Evolutionary conservation across 2,888 invertebrate species (phyloP).

Genomic region (Erebia epiphron): DNA sequence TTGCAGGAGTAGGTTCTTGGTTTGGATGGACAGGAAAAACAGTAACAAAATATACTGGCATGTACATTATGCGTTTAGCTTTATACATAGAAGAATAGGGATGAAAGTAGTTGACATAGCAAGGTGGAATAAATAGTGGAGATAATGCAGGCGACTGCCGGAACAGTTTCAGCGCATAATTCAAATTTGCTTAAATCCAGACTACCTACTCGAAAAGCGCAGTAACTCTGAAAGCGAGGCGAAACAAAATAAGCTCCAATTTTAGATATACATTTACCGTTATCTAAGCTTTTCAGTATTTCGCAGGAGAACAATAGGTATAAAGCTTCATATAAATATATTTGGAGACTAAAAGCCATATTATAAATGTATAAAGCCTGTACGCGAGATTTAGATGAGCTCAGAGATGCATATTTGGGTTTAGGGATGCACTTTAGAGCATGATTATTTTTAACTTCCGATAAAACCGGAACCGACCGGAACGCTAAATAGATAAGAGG

Average conservation of each 20-base stretch:
- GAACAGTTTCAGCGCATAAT: constrained; percentile 15
- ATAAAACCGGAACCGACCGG: too few relatives aligned
- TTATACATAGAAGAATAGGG: background rate
- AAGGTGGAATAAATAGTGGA: background rate
- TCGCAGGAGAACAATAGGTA: background rate
- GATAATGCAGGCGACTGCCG: background rate
- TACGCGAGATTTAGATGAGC: background rate
- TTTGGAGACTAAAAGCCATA: background rate
- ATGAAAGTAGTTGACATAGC: background rate
- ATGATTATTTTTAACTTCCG: too few relatives aligned
- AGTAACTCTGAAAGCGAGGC: constrained; percentile 7
- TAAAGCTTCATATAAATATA: background rate
- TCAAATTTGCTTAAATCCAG: constrained; percentile 13
- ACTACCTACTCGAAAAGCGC: constrained; percentile 7
- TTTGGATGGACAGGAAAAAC: too few relatives aligned
- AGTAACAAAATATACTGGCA: too few relatives aligned
- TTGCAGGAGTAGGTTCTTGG: too few relatives aligned
- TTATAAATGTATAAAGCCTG: background rate
- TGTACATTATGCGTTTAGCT: background rate
- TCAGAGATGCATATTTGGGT: background rate
- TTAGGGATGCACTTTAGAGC: background rate
- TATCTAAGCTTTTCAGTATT: constrained; percentile 9
- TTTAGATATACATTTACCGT: constrained; percentile 4
- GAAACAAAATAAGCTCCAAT: constrained; percentile 14
- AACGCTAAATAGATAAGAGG: too few relatives aligned